Base-by-base conservation (phyloP, 2,797 vertebrate genomes). In the Champsocephalus esox region DNA sequence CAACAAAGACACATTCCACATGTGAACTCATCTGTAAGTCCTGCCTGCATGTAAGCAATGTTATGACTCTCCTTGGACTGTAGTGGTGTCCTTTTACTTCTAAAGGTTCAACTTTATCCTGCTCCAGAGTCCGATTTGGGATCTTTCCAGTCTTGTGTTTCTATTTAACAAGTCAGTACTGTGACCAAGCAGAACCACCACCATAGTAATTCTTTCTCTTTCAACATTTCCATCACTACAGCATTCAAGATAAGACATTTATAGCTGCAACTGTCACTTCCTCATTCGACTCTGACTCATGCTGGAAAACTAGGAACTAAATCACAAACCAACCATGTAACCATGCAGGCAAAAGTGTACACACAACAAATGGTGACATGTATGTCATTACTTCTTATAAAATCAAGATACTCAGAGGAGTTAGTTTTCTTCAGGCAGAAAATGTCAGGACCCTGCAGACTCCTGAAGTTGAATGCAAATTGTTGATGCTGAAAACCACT, bases 111-210 rank as follows among this genome's bases (percentile, higher is more conserved):
- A 73, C 75, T 84, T 79, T 49, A 84, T 75, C 17, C 13, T 16
- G 19, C 81, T 73, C 79, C 48, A 74, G 79, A 73, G 74, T 43
- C 77, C 16, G 13, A 66, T 55, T 56, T 58, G 16, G 55, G 48
- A 82, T 79, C 70, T 81, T 56, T 75, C 58, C 63, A 65, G 79
- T 67, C 60, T 86, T 74, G 28, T 80, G 60, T 75, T 72, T 80
- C 52, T 62, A 49, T 75, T 89, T 88, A 73, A 81, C 19, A 77
- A 64, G 70, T 73, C 62, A 62, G 45, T 21, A 16, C 49, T 61
- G 46, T 65, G 45, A 86, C 77, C 82, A 79, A 69, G 77, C 77
- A 73, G 74, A 77, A 43, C 0, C 7, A 66, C 59, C 78, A 62
- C 34, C 13, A 4, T n/a, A 57, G 54, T 19, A 14, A 19, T 38